Base-by-base conservation (phyloP, 2,888 invertebrate genomes). In the Galeopsomyia nigrocyanea region DNA sequence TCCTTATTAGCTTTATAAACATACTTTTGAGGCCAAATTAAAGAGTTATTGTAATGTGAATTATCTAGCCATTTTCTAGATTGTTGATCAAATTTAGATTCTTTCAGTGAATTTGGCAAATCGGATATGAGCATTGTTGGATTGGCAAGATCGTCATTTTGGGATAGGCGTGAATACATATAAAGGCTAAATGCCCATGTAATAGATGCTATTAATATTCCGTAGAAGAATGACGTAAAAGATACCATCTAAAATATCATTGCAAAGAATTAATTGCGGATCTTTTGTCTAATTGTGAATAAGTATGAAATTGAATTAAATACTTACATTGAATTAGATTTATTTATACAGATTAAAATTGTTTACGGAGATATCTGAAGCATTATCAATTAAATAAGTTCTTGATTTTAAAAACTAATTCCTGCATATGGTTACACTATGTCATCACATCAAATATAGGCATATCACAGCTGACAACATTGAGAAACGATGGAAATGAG, bases 141-240 rank as follows among this genome's bases (percentile, higher is more conserved):
- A 73, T 80, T 81, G 13, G 78, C 77, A 49, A 77, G 77, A 53
- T 78, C 81, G 61, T 80, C 81, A 75, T 83, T 86, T 76, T 87
- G 85, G 21, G 87, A 90, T 62, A 93, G 82, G 80, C 89, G 88
- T 87, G 91, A 91, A 81, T 93, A 94, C 55, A 94, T 87, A 82
- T 93, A 93, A 56, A 94, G 83, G 62, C 92, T 92, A 62, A 93
- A 87, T 53, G 89, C 88, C 94, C 94, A 94, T 70, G 94, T 94
- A 51, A 91, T 82, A 0, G 93, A 94, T 0, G 94, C 93, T 82
- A 93, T 90, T 70, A 92, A 83, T 74, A 93, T 91, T 26, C 94
- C 94, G 85, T 90, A 91, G 50, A 93, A 81, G 83, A 94, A 94
- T 0, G 93, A 93, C 50, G 84, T 80, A 74, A 86, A 87, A 3